These are phyloP conservation scores for Xiphophorus couchianus DNA, from an alignment of 2,113 vertebrate genomes.

Conservation along the genomic window DNA sequence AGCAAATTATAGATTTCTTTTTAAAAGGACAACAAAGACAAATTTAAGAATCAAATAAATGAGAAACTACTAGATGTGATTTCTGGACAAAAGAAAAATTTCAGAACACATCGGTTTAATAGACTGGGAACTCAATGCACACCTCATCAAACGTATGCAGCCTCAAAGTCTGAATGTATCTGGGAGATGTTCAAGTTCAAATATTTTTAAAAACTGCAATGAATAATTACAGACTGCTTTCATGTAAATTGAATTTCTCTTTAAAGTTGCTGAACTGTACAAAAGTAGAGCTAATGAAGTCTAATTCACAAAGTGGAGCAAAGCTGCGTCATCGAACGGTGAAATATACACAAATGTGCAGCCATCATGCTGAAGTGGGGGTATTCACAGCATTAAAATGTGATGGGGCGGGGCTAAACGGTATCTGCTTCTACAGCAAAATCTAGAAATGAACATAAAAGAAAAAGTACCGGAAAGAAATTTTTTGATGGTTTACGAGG, in stretches of 20 bases:
- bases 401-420: slow-evolving; percentile 33
- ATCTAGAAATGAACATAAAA: slow-evolving; percentile 23
- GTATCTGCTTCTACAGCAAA: slow-evolving; percentile 45
- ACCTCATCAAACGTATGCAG: slow-evolving; percentile 30
- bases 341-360: slow-evolving; percentile 57
- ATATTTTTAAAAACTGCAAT: slow-evolving; percentile 5
- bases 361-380: slow-evolving; percentile 53
- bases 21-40: slow-evolving; percentile 43
- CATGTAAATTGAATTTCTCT: background rate
- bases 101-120: slow-evolving; percentile 13
- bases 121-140: slow-evolving; percentile 35
- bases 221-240: slow-evolving; percentile 29
- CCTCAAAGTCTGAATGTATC: slow-evolving; percentile 8
- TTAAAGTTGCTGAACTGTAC: slow-evolving; percentile 13
- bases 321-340: slow-evolving; percentile 59
- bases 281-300: slow-evolving; percentile 33
- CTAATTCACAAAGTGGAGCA: slow-evolving; percentile 46
- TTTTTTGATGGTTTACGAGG: slow-evolving; percentile 6
- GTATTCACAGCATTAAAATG: slow-evolving; percentile 82
- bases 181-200: slow-evolving; percentile 29
- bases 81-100: slow-evolving; percentile 46
- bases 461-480: slow-evolving; percentile 20
- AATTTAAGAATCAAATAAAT: slow-evolving; percentile 54
- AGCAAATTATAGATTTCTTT: slow-evolving; percentile 25
- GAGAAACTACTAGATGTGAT: slow-evolving; percentile 52